phyloP scores from a whole-genome alignment of 2,888 invertebrate species.

The Pyralis farinalis region DNA sequence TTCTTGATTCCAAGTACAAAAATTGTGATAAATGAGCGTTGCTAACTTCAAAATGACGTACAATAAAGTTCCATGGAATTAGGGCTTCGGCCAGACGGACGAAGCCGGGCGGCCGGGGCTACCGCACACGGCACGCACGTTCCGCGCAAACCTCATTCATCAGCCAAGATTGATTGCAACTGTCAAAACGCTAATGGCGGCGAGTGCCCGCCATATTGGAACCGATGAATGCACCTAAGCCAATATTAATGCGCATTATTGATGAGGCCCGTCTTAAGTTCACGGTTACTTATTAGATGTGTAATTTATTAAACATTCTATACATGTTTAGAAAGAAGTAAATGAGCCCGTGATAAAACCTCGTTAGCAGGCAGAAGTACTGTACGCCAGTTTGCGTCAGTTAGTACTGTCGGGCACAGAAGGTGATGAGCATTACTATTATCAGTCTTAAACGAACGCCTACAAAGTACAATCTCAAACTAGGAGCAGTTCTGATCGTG shows the following conservation, averaged over 20 bases:
- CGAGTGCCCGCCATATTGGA: conserved; percentile 65
- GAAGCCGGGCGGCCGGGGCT: conserved; percentile 28
- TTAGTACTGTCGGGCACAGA: conserved; percentile 21
- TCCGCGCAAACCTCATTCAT: conserved; percentile 68
- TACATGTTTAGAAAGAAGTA: conserved; percentile 40
- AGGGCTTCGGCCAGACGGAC: conserved; percentile 1
- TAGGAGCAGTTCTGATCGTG: no score
- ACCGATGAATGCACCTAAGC: conserved; percentile 66
- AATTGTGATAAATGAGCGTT: conserved; percentile 7
- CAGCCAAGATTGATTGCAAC: conserved; percentile 77
- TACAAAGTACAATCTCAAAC: no score
- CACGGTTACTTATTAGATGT: conserved; percentile 69
- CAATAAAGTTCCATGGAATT: conserved; percentile 8
- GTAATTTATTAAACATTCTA: conserved; percentile 63
- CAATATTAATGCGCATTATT: conserved; percentile 71
- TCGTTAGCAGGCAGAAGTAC: conserved; percentile 31
- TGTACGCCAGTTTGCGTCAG: conserved; percentile 10
- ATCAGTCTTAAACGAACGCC: no score
- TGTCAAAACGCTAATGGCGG: conserved; percentile 76
- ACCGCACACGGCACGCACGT: conserved; percentile 46
- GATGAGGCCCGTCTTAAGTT: conserved; percentile 62
- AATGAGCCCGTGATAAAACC: conserved; percentile 41
- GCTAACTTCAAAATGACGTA: conserved; percentile 8
- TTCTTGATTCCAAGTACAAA: conserved; percentile 4
- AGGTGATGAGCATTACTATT: no score